phyloP scores from a whole-genome alignment of 2,797 vertebrate species.

The Pantherophis alleghaniensis region DNA sequence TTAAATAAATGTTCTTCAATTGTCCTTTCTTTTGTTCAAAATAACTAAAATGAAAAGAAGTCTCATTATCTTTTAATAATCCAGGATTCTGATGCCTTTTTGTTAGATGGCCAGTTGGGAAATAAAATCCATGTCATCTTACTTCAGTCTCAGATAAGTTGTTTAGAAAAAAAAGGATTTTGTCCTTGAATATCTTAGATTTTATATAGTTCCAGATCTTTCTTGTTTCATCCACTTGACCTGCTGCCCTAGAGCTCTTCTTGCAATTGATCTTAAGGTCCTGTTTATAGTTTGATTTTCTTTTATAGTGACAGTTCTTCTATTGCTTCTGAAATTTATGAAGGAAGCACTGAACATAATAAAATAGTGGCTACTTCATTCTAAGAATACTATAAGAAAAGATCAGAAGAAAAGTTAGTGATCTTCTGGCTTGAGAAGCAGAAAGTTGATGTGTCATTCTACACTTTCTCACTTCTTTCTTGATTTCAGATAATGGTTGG shows the following conservation, averaged over 20 bases:
- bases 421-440: not conserved
- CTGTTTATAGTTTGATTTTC: not conserved
- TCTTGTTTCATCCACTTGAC: constrained; percentile 20
- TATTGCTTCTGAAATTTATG: constrained; percentile 18
- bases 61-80: not conserved
- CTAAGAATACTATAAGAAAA: not conserved
- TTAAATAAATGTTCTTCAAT: not conserved
- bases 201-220: constrained; percentile 1
- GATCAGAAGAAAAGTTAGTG: not conserved
- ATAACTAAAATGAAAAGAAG: not conserved
- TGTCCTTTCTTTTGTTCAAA: not conserved
- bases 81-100: not conserved
- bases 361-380: not conserved
- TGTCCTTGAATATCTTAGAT: not conserved
- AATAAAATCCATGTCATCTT: not conserved
- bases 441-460: not conserved
- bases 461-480: not conserved
- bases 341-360: not conserved
- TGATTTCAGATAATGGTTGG: not conserved
- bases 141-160: not conserved
- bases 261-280: constrained; percentile 19
- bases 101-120: not conserved
- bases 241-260: constrained; percentile 3
- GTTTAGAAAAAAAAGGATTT: not conserved
- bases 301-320: constrained; percentile 21